Base-by-base conservation (phyloP, 2,797 vertebrate genomes). In the Anableps anableps region DNA sequence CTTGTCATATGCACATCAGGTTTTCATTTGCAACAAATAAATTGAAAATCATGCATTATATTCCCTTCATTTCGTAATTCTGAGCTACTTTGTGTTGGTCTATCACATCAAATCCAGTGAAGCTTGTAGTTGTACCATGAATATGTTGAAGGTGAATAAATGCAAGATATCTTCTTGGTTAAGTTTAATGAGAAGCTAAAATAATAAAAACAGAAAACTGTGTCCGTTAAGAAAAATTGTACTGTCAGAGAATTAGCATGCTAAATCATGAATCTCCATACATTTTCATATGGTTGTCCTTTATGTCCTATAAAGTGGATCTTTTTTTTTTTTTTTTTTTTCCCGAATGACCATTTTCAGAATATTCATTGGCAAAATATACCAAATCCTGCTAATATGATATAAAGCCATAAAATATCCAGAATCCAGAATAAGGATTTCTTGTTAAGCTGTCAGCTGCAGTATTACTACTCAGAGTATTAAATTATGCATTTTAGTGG, bases 401-500 rank as follows among this genome's bases (percentile, higher is more conserved):
- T 45, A 29, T 29, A 47, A 47, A 47, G 29, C 60, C 16, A 34
- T 43, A 16, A 72, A 14, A 76, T 68, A 43, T 8, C 38, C n/a
- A 58, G 11, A 81, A 43, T 8, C 38, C n/a, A 58, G 11, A 81
- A 41, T 76, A 26, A 47, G 19, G n/a, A 64, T 19, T 50, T 72
- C 36, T 1, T 36, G 1, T 79, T 72, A 0, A 31, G 72, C 77
- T 79, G 50, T 31, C 29, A 60, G 17, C 64, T 38, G 17, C 45
- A 31, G 53, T 70, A 5, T 80, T 19, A 29, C 74, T 77, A 13
- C 60, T 80, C 64, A 13, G 68, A 75, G 47, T 79, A 51, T 62
- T 82, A 68, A 85, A 75, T 74, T 75, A 72, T 83, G 83, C 71
- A 4, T 84, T 78, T 77, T 73, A 83, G 86, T 81, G 47, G 84